These are phyloP conservation scores for Drosophila kanekoi DNA, from an alignment of 2,888 invertebrate genomes.

Conservation along the genomic window DNA sequence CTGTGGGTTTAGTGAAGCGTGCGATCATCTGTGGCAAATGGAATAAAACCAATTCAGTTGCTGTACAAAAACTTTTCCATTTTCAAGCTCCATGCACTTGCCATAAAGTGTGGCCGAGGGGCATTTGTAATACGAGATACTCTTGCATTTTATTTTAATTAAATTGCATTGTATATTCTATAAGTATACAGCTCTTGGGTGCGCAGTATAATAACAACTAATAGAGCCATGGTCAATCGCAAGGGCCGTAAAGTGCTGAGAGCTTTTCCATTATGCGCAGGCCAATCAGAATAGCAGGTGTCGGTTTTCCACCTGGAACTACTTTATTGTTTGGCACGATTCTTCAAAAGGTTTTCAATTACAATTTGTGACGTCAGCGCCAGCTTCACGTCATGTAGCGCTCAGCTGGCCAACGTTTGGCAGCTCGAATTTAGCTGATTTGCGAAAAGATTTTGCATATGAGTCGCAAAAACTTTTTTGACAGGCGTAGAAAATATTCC, in stretches of 20 bases:
- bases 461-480: conserved; percentile 29
- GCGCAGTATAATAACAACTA: conserved; percentile 23
- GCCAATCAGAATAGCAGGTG: conserved; percentile 47
- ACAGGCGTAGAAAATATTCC: not conserved
- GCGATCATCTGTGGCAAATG: conserved; percentile 30
- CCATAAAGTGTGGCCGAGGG: conserved; percentile 8
- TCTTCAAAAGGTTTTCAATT: conserved; percentile 58
- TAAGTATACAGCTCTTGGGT: conserved; percentile 14
- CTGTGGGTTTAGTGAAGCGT: conserved; percentile 6
- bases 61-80: conserved; percentile 36
- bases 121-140: conserved; percentile 58
- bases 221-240: conserved; percentile 45
- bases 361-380: conserved; percentile 54
- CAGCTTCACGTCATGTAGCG: conserved; percentile 22
- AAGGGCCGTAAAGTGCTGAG: conserved; percentile 32
- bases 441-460: conserved; percentile 35
- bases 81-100: conserved; percentile 20
- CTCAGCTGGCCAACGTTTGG: too few relatives aligned
- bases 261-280: conserved; percentile 30
- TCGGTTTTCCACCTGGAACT: conserved; percentile 48
- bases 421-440: conserved; percentile 41
- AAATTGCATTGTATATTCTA: conserved; percentile 56
- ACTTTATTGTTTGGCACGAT: conserved; percentile 44
- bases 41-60: conserved; percentile 18
- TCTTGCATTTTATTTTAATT: conserved; percentile 53